These are phyloP conservation scores for Pseudochaenichthys georgianus DNA, from an alignment of 2,797 vertebrate species.

Conservation along the genomic window DNA sequence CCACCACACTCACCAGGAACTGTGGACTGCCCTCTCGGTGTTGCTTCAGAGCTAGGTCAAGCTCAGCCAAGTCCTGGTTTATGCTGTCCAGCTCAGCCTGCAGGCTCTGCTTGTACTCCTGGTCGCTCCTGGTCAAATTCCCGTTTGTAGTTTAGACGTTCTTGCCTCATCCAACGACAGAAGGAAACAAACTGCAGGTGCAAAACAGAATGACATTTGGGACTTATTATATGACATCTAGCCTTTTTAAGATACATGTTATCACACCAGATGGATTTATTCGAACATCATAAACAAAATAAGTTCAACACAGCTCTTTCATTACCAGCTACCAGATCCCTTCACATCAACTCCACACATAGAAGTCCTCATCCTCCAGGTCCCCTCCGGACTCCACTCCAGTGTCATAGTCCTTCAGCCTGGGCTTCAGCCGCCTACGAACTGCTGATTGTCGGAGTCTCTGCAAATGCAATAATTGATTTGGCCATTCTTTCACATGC, in stretches of 20 bases:
- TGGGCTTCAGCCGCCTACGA: slow-evolving; percentile 70
- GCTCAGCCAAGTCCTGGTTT: slow-evolving; percentile 79
- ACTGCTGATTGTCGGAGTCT: slow-evolving; percentile 82
- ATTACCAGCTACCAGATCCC: background rate
- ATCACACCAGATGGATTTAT: background rate
- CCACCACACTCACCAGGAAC: slow-evolving; percentile 82
- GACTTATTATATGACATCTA: background rate
- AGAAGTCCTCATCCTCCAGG: slow-evolving; percentile 87
- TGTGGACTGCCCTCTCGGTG: slow-evolving; percentile 83
- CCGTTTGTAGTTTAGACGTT: slow-evolving; percentile 85
- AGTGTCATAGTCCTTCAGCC: slow-evolving; percentile 83
- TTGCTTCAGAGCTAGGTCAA: slow-evolving; percentile 82
- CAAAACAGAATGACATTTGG: background rate
- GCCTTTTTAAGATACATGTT: background rate
- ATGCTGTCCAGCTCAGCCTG: slow-evolving; percentile 87
- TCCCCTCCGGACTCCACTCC: slow-evolving; percentile 90
- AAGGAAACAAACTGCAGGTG: slow-evolving; percentile 80
- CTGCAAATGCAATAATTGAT: slow-evolving; percentile 43
- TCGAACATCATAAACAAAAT: background rate
- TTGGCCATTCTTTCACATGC: background rate
- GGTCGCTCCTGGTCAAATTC: slow-evolving; percentile 88
- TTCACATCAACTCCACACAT: slow-evolving; percentile 78
- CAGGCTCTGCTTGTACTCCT: slow-evolving; percentile 87
- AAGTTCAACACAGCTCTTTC: background rate
- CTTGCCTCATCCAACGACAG: slow-evolving; percentile 82